Base-by-base conservation (phyloP, 2,888 invertebrate genomes). In the Saturnia japonica region DNA sequence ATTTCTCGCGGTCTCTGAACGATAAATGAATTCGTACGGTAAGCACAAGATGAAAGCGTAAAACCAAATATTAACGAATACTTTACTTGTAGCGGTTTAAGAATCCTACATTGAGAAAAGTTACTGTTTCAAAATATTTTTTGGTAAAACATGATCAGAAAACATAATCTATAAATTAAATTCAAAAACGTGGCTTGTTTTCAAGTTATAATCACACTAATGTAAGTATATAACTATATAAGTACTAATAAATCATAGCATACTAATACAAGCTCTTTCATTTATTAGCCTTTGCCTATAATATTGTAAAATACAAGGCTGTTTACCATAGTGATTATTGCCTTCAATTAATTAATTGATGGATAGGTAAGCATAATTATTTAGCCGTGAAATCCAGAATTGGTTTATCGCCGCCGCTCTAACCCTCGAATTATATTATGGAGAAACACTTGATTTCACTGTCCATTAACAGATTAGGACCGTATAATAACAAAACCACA, bases 21-120 rank as follows among this genome's bases (percentile, higher is more conserved):
- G 80, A 91, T 85, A 85, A 91, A 91, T 89, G 91, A 84, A 83
- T 82, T 79, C 79, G 69, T 77, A n/a, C n/a, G n/a, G n/a, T n/a
- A 74, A 81, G 78, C 79, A 82, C 80, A 78, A 80, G 80, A 77
- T 82, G 91, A 90, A 90, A 54, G 85, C 75, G 81, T 80, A 75
- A 82, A 80, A 79, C 92, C 85, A 93, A 93, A 93, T 93, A 93
- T 93, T 93, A 87, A 92, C 90, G 85, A 90, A 91, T 89, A 88
- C 90, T 89, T 85, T 75, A 76, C 85, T 88, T 86, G 87, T 83
- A 80, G 82, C 82, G 4, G 54, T 54, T 54, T 11, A n/a, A 22
- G 54, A 22, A 22, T 54, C 22, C 54, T 7, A 54, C 54, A 0
- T 54, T 54, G 22, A 22, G 22, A 54, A 47, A 54, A n/a, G 19